phyloP scores from a whole-genome alignment of 2,113 vertebrate species.

The Erythrolamprus reginae region DNA sequence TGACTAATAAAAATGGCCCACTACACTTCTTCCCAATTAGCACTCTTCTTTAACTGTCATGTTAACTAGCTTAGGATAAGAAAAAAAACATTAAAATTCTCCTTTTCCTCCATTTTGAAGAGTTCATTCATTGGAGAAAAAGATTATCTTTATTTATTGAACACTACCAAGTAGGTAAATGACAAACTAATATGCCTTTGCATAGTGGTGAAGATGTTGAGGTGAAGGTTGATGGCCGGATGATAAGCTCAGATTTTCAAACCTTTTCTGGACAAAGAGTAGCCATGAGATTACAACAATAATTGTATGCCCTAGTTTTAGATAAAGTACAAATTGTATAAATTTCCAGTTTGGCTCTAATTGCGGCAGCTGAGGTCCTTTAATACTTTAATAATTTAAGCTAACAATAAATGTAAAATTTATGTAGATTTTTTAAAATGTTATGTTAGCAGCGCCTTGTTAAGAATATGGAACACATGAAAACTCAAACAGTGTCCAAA shows the following conservation, averaged over 20 bases:
- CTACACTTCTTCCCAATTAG: no score
- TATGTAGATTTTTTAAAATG: not conserved
- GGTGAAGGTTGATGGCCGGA: not conserved
- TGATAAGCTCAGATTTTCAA: not conserved
- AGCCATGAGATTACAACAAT: not conserved
- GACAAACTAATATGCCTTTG: not conserved
- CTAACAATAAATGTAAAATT: not conserved
- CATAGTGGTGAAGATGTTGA: not conserved
- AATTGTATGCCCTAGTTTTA: not conserved
- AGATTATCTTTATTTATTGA: constrained; percentile 11
- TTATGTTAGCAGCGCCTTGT: not conserved
- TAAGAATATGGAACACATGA: not conserved
- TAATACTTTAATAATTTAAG: not conserved
- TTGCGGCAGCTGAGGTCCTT: not conserved
- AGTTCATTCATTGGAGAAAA: constrained; percentile 12
- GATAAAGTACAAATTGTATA: not conserved
- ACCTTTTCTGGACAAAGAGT: not conserved
- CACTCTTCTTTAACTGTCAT: not conserved
- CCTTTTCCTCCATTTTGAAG: not conserved
- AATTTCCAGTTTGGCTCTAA: not conserved
- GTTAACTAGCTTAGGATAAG: not conserved
- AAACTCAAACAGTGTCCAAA: not conserved
- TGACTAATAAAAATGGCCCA: not conserved
- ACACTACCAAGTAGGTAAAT: not conserved
- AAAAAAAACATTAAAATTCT: not conserved